Conservation (phyloP, 2,113 vertebrate genomes). For the Oriolus oriolus region DNA sequence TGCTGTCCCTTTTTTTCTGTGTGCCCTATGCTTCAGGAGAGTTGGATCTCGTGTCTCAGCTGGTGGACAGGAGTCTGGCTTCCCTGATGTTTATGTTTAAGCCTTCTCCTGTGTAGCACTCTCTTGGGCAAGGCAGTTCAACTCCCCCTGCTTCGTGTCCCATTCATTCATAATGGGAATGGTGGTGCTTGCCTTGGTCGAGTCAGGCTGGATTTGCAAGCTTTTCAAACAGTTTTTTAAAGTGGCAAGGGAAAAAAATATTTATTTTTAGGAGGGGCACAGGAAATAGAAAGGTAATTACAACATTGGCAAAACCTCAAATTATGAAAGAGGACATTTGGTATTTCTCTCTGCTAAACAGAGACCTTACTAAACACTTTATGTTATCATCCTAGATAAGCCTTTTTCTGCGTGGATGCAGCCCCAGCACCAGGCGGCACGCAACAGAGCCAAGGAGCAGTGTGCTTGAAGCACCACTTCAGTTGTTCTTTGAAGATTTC, state of each 20-base stretch:
- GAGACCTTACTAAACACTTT: neutral
- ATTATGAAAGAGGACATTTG: slow-evolving; percentile 19
- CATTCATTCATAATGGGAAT: neutral
- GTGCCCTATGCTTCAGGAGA: neutral
- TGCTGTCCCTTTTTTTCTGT: neutral
- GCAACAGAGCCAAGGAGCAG: neutral
- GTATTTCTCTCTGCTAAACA: slow-evolving; percentile 11
- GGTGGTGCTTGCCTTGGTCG: neutral
- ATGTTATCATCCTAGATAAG: neutral
- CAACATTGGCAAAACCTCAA: slow-evolving; percentile 28
- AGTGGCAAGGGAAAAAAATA: neutral
- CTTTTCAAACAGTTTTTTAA: neutral
- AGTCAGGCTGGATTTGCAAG: neutral
- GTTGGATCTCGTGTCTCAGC: neutral
- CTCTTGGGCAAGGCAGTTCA: neutral
- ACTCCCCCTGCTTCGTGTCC: neutral
- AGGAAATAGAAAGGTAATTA: slow-evolving; percentile 1
- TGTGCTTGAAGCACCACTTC: neutral
- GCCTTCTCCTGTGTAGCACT: neutral
- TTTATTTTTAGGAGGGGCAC: neutral
- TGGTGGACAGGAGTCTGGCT: neutral
- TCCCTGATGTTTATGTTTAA: neutral
- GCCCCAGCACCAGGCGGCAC: neutral
- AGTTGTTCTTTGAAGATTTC: neutral
- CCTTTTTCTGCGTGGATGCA: neutral